Evolutionary conservation across 2,888 invertebrate species (phyloP).

Genomic region (Tetrapedia diversipes): DNA sequence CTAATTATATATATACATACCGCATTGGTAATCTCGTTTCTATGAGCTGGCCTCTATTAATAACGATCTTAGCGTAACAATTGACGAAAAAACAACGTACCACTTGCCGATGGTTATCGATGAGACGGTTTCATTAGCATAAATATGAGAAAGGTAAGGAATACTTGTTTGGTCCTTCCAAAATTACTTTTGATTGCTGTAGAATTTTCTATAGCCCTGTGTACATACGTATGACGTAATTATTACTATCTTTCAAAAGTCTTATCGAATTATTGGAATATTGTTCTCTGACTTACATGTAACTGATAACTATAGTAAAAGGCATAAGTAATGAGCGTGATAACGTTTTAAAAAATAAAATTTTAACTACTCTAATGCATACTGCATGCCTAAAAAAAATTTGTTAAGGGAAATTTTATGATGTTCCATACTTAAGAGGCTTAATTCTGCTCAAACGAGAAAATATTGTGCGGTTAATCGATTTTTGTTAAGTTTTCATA

Average conservation of each 20-base stretch:
- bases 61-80: slow-evolving; percentile 49
- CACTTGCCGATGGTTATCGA: slow-evolving; percentile 57
- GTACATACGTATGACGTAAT: slow-evolving; percentile 19
- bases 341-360: background rate
- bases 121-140: background rate
- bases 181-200: slow-evolving; percentile 9
- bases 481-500: slow-evolving; percentile 9
- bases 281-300: slow-evolving; percentile 3
- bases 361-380: too few species aligned
- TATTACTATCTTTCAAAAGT: background rate
- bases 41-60: slow-evolving; percentile 73
- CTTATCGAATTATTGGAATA: slow-evolving; percentile 8
- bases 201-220: slow-evolving; percentile 14
- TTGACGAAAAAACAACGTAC: slow-evolving; percentile 18
- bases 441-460: too few species aligned
- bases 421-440: background rate
- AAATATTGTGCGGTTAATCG: background rate
- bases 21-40: slow-evolving; percentile 60
- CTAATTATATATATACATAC: slow-evolving; percentile 11
- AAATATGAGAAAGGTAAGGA: too few species aligned
- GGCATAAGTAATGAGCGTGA: background rate
- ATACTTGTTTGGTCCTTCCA: background rate
- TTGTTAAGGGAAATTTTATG: background rate
- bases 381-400: background rate
- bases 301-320: background rate